These are phyloP conservation scores for Sitta europaea DNA, from an alignment of 2,113 vertebrate species.

Conservation along the genomic window DNA sequence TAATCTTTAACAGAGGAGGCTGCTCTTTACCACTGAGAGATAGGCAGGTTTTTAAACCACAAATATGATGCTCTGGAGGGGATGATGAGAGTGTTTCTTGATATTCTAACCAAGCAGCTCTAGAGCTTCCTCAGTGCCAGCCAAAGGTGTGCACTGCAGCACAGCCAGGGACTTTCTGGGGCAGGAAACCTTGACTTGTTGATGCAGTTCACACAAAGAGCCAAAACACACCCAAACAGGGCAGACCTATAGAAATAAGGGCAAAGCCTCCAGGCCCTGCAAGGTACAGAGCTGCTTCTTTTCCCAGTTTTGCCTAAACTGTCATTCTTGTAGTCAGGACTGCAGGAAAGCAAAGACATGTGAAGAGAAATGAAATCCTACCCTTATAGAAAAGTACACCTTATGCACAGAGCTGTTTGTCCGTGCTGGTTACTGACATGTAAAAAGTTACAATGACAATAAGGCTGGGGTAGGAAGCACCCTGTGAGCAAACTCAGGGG, in stretches of 20 bases:
- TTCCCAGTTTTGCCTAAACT: background rate
- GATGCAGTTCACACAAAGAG: background rate
- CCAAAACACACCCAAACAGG: background rate
- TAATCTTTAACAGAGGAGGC: background rate
- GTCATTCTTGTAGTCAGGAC: background rate
- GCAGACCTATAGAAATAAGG: background rate
- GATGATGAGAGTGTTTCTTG: background rate
- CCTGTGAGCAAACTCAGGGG: background rate
- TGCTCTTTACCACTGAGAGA: background rate
- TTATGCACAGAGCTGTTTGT: rapidly evolving
- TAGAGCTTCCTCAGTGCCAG: background rate
- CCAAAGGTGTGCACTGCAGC: background rate
- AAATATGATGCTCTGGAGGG: background rate
- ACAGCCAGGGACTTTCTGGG: background rate
- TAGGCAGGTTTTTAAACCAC: background rate
- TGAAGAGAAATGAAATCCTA: background rate
- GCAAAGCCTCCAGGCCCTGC: background rate
- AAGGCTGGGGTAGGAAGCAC: background rate
- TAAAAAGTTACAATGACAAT: background rate
- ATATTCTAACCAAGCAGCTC: background rate
- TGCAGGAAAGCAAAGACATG: background rate
- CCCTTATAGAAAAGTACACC: rapidly evolving
- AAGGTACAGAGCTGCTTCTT: background rate
- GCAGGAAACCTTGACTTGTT: background rate
- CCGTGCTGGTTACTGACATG: background rate